Percentiles rank a stretch among this genome's conserved stretches.
phyloP scores from a whole-genome alignment of 53 echinoderm and acorn worm genomes.

The Temnopleurus reevesii region DNA sequence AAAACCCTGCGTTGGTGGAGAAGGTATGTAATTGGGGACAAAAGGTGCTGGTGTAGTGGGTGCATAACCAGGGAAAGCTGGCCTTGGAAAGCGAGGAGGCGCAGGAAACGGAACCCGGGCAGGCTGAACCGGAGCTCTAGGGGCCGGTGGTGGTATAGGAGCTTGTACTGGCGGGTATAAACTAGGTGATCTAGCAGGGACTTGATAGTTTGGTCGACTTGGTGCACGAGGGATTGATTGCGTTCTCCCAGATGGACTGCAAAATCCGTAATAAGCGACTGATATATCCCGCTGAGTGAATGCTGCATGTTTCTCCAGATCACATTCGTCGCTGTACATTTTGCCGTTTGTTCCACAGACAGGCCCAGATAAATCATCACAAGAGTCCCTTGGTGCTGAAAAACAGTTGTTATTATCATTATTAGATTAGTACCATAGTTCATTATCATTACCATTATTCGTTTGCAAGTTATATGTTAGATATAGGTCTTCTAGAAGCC shows the following conservation, averaged over 20 bases:
- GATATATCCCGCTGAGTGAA: neutral
- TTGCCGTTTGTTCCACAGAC: constrained; percentile 33
- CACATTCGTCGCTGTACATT: neutral
- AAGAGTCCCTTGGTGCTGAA: constrained; percentile 26
- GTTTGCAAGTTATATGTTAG: too few relatives aligned
- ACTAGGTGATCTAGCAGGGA: neutral
- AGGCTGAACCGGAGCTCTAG: neutral
- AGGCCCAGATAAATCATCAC: constrained; percentile 9
- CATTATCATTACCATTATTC: too few relatives aligned
- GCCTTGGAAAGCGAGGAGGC: neutral
- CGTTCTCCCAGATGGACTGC: neutral
- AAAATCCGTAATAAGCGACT: neutral
- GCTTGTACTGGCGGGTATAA: neutral
- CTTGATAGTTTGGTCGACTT: neutral
- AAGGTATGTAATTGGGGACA: neutral
- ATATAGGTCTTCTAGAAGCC: too few relatives aligned
- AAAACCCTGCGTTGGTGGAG: neutral
- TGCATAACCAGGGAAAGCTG: neutral
- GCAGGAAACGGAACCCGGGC: neutral
- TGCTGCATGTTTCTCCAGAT: neutral
- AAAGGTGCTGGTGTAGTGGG: neutral
- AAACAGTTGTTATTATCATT: too few relatives aligned
- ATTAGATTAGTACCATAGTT: too few relatives aligned
- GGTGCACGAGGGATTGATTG: neutral
- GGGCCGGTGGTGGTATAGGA: neutral